These are phyloP conservation scores for Ctenoplectra terminalis DNA, from an alignment of 1,140 invertebrate species.

Conservation along the genomic window DNA sequence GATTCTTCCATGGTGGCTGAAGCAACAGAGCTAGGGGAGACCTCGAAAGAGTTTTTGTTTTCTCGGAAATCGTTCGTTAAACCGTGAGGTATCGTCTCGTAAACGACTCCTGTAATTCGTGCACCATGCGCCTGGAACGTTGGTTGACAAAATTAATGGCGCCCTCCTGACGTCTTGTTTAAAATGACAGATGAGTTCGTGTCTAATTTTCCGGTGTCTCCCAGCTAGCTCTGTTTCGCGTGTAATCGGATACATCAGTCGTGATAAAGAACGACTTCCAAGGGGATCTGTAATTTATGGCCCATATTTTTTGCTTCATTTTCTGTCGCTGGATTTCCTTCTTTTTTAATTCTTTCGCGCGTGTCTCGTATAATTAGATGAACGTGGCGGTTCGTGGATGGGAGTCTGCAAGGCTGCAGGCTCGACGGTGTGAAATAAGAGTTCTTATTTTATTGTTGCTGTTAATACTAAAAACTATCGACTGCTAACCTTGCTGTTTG, in stretches of 20 bases:
- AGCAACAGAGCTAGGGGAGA: constrained; percentile 45
- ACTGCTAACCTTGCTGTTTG: too few relatives aligned
- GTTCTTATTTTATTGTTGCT: too few relatives aligned
- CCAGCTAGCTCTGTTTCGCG: constrained; percentile 6
- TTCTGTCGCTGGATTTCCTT: neutral
- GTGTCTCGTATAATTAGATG: too few relatives aligned
- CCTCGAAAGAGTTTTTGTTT: constrained; percentile 66
- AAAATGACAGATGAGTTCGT: constrained; percentile 70
- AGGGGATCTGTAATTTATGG: neutral
- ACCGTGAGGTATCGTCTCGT: constrained; percentile 69
- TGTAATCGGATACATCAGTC: constrained; percentile 40
- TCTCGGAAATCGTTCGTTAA: constrained; percentile 79
- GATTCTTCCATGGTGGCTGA: constrained; percentile 40
- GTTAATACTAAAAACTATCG: too few relatives aligned
- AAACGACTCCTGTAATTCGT: constrained; percentile 67
- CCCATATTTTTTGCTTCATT: neutral
- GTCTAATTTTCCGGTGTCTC: constrained; percentile 14
- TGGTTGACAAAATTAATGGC: constrained; percentile 77
- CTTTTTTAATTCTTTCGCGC: too few relatives aligned
- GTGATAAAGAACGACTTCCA: neutral
- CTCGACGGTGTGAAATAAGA: too few relatives aligned
- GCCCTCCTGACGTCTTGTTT: constrained; percentile 71
- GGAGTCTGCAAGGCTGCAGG: too few relatives aligned
- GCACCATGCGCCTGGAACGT: constrained; percentile 27
- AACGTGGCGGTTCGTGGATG: too few relatives aligned